Percentiles rank a stretch among this genome's conserved stretches.
Conservation (phyloP, 2,797 vertebrate species). For the Buceros bicornis region DNA sequence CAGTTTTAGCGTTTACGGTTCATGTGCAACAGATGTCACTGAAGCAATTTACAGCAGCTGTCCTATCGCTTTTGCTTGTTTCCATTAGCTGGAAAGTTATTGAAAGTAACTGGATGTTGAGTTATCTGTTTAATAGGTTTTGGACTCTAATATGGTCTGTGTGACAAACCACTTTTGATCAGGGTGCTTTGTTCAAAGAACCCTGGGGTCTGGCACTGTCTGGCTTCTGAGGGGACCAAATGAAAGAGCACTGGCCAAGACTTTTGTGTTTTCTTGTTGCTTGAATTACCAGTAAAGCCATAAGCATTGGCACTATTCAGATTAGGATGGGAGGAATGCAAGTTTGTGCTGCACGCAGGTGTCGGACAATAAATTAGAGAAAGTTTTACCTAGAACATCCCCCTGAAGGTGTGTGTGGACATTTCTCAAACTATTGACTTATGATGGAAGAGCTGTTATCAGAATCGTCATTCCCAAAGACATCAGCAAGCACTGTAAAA, state of each 20-base stretch:
- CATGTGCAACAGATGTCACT: background rate
- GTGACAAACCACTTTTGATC: background rate
- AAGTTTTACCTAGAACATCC: background rate
- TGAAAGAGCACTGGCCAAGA: background rate
- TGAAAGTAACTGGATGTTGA: background rate
- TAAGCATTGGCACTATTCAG: background rate
- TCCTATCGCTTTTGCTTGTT: background rate
- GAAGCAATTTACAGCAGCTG: background rate
- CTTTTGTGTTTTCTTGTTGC: background rate
- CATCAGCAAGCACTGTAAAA: background rate
- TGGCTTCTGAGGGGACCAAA: background rate
- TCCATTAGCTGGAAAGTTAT: background rate
- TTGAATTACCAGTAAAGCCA: background rate
- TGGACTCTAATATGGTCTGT: background rate
- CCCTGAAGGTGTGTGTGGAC: rapidly evolving
- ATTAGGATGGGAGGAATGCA: background rate
- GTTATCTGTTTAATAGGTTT: background rate
- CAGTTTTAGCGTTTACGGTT: background rate
- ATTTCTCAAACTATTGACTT: background rate
- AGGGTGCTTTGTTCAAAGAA: background rate
- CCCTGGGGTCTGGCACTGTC: background rate
- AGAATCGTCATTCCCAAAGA: background rate
- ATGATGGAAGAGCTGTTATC: background rate
- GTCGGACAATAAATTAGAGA: background rate
- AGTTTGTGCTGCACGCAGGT: background rate